A percentile compares a stretch with the other conserved stretches of the same genome.
Conservation (phyloP, 2,113 vertebrate species). For the Lycocorax pyrrhopterus region DNA sequence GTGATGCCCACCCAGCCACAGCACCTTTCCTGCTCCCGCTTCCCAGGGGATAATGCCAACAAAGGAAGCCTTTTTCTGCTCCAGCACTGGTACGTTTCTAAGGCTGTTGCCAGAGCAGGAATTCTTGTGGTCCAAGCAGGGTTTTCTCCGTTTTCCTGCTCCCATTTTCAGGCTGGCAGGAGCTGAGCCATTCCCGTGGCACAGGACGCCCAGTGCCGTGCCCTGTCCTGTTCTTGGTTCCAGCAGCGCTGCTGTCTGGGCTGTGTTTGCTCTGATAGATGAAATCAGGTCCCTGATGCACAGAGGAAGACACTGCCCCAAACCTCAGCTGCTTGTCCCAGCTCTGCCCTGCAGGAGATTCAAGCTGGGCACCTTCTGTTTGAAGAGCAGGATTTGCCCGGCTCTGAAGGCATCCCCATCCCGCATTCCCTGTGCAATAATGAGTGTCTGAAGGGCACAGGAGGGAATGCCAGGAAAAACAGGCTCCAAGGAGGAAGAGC, state of each 20-base stretch:
- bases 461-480: not conserved
- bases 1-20: not conserved
- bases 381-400: not conserved
- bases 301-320: not conserved
- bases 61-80: not conserved
- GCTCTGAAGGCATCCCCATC: not conserved
- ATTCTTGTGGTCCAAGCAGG: not conserved
- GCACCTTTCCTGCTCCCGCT: not conserved
- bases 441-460: not conserved
- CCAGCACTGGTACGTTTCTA: not conserved
- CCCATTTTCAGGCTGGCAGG: not conserved
- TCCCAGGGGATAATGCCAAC: not conserved
- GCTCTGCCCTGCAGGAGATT: not conserved
- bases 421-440: not conserved
- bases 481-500: not conserved
- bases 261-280: not conserved
- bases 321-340: not conserved
- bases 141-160: not conserved
- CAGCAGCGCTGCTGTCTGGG: not conserved
- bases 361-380: not conserved
- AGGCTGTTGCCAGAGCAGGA: not conserved
- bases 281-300: not conserved
- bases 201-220: not conserved
- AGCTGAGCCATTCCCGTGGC: not conserved
- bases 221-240: not conserved